These are phyloP conservation scores for Pharmacophagus antenor DNA, from an alignment of 2,888 invertebrate species.

Conservation along the genomic window DNA sequence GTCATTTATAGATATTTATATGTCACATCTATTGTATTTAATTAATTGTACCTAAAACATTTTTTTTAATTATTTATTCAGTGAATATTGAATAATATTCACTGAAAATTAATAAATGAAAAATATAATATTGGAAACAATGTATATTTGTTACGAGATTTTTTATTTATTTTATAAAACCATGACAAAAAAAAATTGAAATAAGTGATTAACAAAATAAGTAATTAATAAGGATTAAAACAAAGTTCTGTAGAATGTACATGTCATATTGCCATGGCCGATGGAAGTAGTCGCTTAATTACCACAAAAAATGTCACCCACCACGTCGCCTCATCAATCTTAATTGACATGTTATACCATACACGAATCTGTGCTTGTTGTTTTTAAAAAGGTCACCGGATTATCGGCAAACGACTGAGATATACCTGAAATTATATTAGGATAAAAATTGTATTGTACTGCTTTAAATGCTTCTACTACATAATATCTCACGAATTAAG, in stretches of 20 bases:
- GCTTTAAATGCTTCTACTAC: no score
- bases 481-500: no score
- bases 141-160: no score
- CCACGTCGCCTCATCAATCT: conserved; percentile 68
- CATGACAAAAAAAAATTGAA: neutral
- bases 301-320: conserved; percentile 71
- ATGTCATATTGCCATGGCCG: conserved; percentile 17
- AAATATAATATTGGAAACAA: no score
- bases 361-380: conserved; percentile 12
- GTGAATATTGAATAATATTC: no score
- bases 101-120: neutral
- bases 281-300: conserved; percentile 50
- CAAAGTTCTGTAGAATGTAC: conserved; percentile 14
- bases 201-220: neutral
- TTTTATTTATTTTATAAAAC: neutral
- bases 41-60: no score
- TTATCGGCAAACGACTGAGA: no score
- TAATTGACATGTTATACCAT: conserved; percentile 60
- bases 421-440: no score
- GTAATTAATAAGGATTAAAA: conserved; percentile 24
- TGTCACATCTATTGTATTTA: no score
- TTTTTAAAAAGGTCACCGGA: conserved; percentile 22
- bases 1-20: no score
- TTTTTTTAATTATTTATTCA: no score
- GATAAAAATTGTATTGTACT: no score